These are phyloP conservation scores for Rhorus exstirpatorius DNA, from an alignment of 2,888 invertebrate species.

Conservation along the genomic window DNA sequence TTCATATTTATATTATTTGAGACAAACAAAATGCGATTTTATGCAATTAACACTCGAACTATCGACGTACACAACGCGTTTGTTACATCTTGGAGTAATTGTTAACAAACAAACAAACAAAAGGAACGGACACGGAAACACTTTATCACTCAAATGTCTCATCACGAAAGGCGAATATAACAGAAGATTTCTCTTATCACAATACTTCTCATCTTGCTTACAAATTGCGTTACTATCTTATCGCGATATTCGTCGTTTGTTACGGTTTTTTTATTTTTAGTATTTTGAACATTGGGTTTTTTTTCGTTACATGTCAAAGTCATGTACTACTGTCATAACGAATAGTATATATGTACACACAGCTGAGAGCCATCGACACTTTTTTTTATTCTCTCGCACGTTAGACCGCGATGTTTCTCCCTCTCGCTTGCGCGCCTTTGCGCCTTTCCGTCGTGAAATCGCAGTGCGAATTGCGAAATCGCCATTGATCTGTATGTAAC, in stretches of 20 bases:
- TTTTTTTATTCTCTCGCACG: slow-evolving; percentile 38
- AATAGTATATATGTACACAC: slow-evolving; percentile 31
- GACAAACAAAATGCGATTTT: background rate
- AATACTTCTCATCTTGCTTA: slow-evolving; percentile 53
- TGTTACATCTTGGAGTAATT: slow-evolving; percentile 38
- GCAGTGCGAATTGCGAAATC: no score
- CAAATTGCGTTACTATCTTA: slow-evolving; percentile 50
- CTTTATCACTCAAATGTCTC: background rate
- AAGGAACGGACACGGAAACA: background rate
- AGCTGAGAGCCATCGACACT: slow-evolving; percentile 50
- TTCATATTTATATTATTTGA: background rate
- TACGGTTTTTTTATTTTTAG: slow-evolving; percentile 28
- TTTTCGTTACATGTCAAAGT: slow-evolving; percentile 63
- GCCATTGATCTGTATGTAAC: slow-evolving; percentile 30
- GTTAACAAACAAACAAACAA: slow-evolving; percentile 20
- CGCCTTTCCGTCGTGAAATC: background rate
- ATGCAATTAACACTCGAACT: slow-evolving; percentile 23
- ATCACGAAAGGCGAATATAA: background rate
- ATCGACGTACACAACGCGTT: slow-evolving; percentile 32
- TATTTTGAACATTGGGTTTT: slow-evolving; percentile 39
- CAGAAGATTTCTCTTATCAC: slow-evolving; percentile 31
- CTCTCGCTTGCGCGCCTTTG: background rate
- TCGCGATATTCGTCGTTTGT: slow-evolving; percentile 49
- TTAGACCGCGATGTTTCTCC: slow-evolving; percentile 1
- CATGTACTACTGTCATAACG: slow-evolving; percentile 45